These are phyloP conservation scores for Novumbra hubbsi DNA, from an alignment of 2,797 vertebrate species.

Conservation along the genomic window DNA sequence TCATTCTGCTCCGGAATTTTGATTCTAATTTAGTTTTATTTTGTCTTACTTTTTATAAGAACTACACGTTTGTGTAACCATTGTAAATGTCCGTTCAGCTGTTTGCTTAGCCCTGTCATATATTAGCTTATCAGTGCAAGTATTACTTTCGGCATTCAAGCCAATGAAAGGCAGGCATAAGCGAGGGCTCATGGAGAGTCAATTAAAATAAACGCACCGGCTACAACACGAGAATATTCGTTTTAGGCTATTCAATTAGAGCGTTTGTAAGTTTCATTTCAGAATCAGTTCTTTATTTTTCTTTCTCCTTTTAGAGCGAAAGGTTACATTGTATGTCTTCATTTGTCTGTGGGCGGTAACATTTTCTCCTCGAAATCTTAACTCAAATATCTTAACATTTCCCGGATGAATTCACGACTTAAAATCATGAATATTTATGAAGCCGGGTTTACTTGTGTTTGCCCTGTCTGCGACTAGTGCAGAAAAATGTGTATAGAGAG, in stretches of 20 bases:
- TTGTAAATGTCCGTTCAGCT: conserved; percentile 56
- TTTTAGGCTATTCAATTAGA: conserved; percentile 27
- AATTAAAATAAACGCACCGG: background rate
- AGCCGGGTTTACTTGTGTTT: conserved; percentile 59
- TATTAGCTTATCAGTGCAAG: conserved; percentile 30
- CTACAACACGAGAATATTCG: conserved; percentile 15
- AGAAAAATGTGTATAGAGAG: conserved; percentile 25
- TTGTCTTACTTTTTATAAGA: conserved; percentile 47
- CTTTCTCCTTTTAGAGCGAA: conserved; percentile 50
- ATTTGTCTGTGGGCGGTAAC: conserved; percentile 75
- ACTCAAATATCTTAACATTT: conserved; percentile 66
- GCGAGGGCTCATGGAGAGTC: background rate
- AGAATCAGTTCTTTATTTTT: conserved; percentile 30
- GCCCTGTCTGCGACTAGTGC: conserved; percentile 49
- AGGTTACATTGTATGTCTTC: conserved; percentile 58
- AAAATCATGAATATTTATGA: conserved; percentile 75
- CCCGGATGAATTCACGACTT: conserved; percentile 69
- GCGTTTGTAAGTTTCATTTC: conserved; percentile 37
- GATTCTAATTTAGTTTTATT: conserved; percentile 56
- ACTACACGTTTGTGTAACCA: conserved; percentile 57
- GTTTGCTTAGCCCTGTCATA: conserved; percentile 46
- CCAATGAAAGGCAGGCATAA: background rate
- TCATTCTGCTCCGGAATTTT: conserved; percentile 49
- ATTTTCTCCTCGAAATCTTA: conserved; percentile 68
- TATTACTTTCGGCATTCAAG: conserved; percentile 20